phyloP scores from a whole-genome alignment of 2,888 invertebrate species.

The Cerceris ruficornis region DNA sequence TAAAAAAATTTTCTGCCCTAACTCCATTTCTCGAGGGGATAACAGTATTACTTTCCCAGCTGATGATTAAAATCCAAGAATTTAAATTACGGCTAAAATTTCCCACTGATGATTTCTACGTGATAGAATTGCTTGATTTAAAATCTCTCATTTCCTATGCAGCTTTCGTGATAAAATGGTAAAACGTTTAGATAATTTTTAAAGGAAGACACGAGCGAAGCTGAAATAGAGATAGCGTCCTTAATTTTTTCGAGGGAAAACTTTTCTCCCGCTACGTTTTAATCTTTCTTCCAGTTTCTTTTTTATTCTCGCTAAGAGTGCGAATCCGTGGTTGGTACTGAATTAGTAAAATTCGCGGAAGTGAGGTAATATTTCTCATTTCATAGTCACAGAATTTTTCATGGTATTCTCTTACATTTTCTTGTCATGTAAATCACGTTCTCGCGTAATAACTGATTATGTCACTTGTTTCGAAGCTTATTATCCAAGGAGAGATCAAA shows the following conservation, averaged over 20 bases:
- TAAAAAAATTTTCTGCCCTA: too few relatives aligned
- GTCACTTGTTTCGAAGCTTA: background rate
- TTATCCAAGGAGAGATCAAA: background rate
- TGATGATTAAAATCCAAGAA: too few relatives aligned
- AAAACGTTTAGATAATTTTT: background rate
- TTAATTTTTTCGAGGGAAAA: background rate
- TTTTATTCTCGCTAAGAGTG: too few relatives aligned
- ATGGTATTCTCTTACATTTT: background rate
- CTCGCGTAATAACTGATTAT: background rate
- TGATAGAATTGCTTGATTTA: background rate
- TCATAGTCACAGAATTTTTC: background rate
- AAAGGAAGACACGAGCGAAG: background rate
- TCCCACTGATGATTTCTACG: background rate
- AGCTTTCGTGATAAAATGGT: background rate
- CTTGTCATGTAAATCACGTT: background rate
- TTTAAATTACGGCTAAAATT: background rate
- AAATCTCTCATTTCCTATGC: background rate
- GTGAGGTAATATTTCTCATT: background rate
- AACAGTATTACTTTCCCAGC: too few relatives aligned
- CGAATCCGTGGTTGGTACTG: too few relatives aligned
- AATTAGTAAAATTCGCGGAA: too few relatives aligned
- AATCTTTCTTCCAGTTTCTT: too few relatives aligned
- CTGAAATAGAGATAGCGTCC: background rate
- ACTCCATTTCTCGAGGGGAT: too few relatives aligned
- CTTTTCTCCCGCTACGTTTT: too few relatives aligned